Base-by-base conservation (phyloP, 2,888 invertebrate genomes). In the Pterostichus madidus region DNA sequence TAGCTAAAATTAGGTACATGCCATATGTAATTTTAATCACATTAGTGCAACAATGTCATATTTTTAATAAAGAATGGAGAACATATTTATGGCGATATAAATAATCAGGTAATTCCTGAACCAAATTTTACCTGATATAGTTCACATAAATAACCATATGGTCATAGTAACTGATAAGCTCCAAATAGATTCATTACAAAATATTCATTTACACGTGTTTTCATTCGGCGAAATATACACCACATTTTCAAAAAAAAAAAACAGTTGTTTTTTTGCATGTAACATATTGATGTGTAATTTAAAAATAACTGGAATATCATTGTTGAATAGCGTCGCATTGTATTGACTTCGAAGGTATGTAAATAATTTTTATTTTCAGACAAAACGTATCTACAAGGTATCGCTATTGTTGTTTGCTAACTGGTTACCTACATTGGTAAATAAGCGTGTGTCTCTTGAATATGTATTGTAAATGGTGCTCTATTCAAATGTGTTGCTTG, bases 91-190 rank as follows among this genome's bases (percentile, higher is more conserved):
- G 15, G 11, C 68, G 44, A 46, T 64, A 71, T 71, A 44, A 24
- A 15, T 15, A 71, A 71, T 71, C 68, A 71, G 68, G 68, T 71
- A 44, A 71, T 71, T 71, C 68, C 64, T 24, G 24, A 8, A 24
- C 31, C 64, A 39, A 39, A 4, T 8, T 46, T 44, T 44, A 44
- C 39, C 15, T 52, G 75, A 24, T 75, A 75, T 75, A 35, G 17
- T 75, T 64, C 2, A 75, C 32, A 49, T 49, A 52, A 75, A 49
- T 73, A 46, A 15, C 64, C 75, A 75, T 75, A 75, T 75, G 75
- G 75, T 15, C 44, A 49, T 24, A 75, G 32, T 52, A 75, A 49
- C 75, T 52, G 75, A 75, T 75, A 75, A 75, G 75, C 75, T 13
- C 5, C 31, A 75, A 75, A 75, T 75, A 75, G 75, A 71, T 44